Base-by-base conservation (phyloP, 2,888 invertebrate species). In the Sisyra terminalis region DNA sequence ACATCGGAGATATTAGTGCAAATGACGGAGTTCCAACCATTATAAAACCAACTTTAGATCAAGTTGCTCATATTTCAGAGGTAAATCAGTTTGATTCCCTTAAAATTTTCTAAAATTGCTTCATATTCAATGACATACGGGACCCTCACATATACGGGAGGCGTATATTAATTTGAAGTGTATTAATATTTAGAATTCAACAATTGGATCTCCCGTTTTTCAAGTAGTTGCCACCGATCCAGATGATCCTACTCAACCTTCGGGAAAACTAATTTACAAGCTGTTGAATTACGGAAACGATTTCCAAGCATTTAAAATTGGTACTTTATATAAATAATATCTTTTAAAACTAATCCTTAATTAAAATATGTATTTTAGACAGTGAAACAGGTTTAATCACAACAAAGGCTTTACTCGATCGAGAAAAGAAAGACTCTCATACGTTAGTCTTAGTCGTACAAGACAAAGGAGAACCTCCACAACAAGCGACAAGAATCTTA, bases 11-110 rank as follows among this genome's bases (percentile, higher is more conserved):
- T 51, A 81, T 85, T 0, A 81, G 82, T 40, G 75, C 77, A 45
- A 85, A 85, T 52, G 85, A 85, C 55, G 85, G 85, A 1, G 78
- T 84, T 1, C 85, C 85, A 0, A 66, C 73, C 16, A 82, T 85
- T 52, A 71, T 82, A 11, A 66, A 76, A 42, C 84, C 85, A 0
- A 71, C 73, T 6, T 59, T 71, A 3, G 78, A 79, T 32, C 81
- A 85, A 57, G 61, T 69, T n/a, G 73, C 83, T 0, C 70, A 68
- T 50, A 65, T 83, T 4, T 71, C 75, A 13, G 85, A 85, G 69
- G 78, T 78, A 46, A 16, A 9, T 29, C 8, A 29, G 9, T 31
- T 10, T 4, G 29, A 40, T 34, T 7, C n/a, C 2, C 10, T 15
- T 17, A 40, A 14, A 8, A n/a, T n/a, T n/a, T 35, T 8, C 35